Base-by-base conservation (phyloP, 1,140 invertebrate genomes). In the Archegozetes longisetosus region DNA sequence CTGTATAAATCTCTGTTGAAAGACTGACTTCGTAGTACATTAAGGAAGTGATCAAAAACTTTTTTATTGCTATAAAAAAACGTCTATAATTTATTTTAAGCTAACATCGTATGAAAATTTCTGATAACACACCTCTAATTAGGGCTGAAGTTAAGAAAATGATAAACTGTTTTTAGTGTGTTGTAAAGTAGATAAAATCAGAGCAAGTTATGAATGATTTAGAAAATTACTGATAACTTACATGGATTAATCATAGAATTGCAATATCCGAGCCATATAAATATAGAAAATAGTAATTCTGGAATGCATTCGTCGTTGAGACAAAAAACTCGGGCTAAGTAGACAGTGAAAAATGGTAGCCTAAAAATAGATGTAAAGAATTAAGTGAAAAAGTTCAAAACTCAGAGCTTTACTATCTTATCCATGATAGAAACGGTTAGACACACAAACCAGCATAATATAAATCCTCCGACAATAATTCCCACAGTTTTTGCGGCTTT, bases 181-280 rank as follows among this genome's bases (percentile, higher is more conserved):
- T n/a, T n/a, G n/a, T n/a, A n/a, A n/a, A n/a, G n/a, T n/a, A n/a
- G n/a, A n/a, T n/a, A n/a, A n/a, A n/a, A n/a, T n/a, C n/a, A n/a
- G n/a, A n/a, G n/a, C n/a, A n/a, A n/a, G n/a, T n/a, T n/a, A 51
- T 20, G 6, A 26, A 9, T 50, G 3, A 51, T 17, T 20, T 4
- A 20, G 13, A 50, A 53, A 3, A 1, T n/a, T 27, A 13, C 17
- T 60, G 1, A 26, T 52, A 25, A 60, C 51, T 60, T 48, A 66
- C 85, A 80, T 1, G 91, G 92, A 71, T 95, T 96, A 61, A 93
- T 84, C 51, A 63, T 51, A 24, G 90, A 92, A 72, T 97, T 97
- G 70, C 88, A 89, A 71, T 97, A 98, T 1, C 93, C 93, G 25
- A 97, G 77, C 91, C 92, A 97, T 73, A 95, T 96, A 6, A 95